These are phyloP conservation scores for Gymnocheta viridis DNA, from an alignment of 2,888 invertebrate genomes.

Conservation along the genomic window DNA sequence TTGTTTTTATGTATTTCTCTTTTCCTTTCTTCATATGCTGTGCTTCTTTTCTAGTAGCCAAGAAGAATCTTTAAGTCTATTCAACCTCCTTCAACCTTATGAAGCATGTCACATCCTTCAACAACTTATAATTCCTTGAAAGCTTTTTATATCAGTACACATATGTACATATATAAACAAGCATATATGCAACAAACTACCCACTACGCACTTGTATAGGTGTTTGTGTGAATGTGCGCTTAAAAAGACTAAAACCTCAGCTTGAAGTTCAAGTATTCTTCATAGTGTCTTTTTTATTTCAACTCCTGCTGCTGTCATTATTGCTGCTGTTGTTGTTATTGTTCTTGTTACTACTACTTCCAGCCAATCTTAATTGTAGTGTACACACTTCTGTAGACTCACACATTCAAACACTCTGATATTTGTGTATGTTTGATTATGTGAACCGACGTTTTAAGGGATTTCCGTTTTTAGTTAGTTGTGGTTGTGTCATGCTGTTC, in stretches of 20 bases:
- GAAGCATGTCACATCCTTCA: conserved; percentile 63
- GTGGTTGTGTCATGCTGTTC: conserved; percentile 62
- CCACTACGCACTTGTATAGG: background rate
- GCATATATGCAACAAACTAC: conserved; percentile 31
- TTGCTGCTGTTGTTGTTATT: conserved; percentile 3
- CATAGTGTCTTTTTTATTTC: conserved; percentile 36
- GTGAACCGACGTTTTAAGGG: conserved; percentile 51
- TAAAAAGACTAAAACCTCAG: conserved; percentile 64
- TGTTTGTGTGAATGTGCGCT: conserved; percentile 2
- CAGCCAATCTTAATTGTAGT: conserved; percentile 40
- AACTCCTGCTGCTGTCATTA: conserved; percentile 35
- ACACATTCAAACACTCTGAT: conserved; percentile 1
- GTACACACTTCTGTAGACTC: conserved; percentile 9
- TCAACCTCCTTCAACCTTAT: conserved; percentile 59
- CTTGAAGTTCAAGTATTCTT: conserved; percentile 70
- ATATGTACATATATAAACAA: conserved; percentile 19
- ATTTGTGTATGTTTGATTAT: conserved; percentile 29
- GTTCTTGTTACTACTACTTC: conserved; percentile 38
- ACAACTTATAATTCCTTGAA: conserved; percentile 68
- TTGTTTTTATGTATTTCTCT: background rate
- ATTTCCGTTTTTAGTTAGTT: conserved; percentile 70
- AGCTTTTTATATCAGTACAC: conserved; percentile 32
- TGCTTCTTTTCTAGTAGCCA: conserved; percentile 12
- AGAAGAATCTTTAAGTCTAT: conserved; percentile 52
- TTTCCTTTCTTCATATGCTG: background rate